Evolutionary conservation across 2,888 invertebrate genomes (phyloP), one percentile per base, ranked within the genome.

Genomic region (Pachycephus smyrnensis): DNA sequence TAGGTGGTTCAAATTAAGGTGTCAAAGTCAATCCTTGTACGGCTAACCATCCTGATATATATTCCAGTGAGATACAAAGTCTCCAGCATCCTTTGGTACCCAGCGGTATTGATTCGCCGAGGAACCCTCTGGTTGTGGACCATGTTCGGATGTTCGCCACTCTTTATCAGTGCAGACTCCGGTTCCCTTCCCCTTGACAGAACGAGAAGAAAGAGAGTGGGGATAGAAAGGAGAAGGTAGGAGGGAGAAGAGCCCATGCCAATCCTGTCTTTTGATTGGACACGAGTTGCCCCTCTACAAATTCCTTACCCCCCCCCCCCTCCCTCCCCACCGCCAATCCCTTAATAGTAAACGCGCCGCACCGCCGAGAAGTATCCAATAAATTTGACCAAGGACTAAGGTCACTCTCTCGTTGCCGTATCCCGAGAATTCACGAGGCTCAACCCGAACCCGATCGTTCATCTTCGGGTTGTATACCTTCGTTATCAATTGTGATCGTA

Each of bases 41-140:
- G 55, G 55, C 23, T 55, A 55, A 55, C 23, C 55, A 23, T 23
- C 55, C 55, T 55, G 55, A 55, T 55, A 55, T 55, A 55, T 55
- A 55, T 55, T 55, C 55, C 55, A 55, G 55, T 23, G 55, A 6
- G 55, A 55, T 55, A 55, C 55, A 55, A 23, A 55, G 23, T 55
- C 55, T 55, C 23, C 55, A 6, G 55, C 55, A 9, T 55, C 55
- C 55, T 23, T 55, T 55, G 23, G 23, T 55, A 55, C 55, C 55
- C 23, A 33, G 31, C 23, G 71, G 71, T 71, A 71, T 71, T 71
- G 71, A 71, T 71, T 33, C 71, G 71, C 31, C 71, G 12, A 33
- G 31, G 71, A 71, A 71, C 31, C 71, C 71, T 71, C 71, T 33
- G 33, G 31, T 71, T 71, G 32, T 71, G 71, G 33, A 71, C 71